Evolutionary conservation across 2,797 vertebrate genomes (phyloP), one percentile per base, ranked within the genome.

Genomic region (Sylvilagus floridanus): DNA sequence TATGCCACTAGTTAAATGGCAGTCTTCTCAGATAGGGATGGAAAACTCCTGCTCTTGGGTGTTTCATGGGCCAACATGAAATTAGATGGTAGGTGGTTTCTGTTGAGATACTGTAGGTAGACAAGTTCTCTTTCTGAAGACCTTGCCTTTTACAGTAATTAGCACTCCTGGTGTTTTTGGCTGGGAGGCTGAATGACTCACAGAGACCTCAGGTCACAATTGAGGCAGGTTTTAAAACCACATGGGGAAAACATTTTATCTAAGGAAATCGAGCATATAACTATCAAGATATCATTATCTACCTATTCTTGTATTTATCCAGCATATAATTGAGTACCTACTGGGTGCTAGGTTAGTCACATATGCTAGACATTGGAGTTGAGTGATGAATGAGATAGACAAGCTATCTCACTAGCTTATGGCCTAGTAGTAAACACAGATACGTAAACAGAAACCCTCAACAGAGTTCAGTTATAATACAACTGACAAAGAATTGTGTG

Each of bases 171-270:
- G 90, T 95, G 90, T 72, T 94, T 97, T 93, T 93, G 84, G 69
- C 26, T 92, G 84, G 94, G 68, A 94, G 94, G 71, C 69, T 78
- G 86, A 96, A 94, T 97, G 97, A 97, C 95, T 97, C 96, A 97
- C 4, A 69, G 85, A 77, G 85, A 85, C 30, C 90, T 85, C 86
- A 65, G 93, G 90, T 94, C 92, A 96, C 52, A 75, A 22, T 0
- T 75, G 78, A 92, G 62, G 77, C 90, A 83, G 82, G 78, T 94
- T 95, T 93, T 71, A 92, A 97, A 97, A 94, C 96, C 96, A 88
- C 95, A 94, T 47, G 96, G 94, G 93, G 79, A 97, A 97, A 97
- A 96, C 83, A 90, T 88, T 83, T 84, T 68, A 93, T 85, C 93
- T 86, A 75, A 94, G 83, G 78, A 92, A 95, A 94, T 60, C 3